phyloP scores from a whole-genome alignment of 2,797 vertebrate genomes.

The Eleutherodactylus coqui region DNA sequence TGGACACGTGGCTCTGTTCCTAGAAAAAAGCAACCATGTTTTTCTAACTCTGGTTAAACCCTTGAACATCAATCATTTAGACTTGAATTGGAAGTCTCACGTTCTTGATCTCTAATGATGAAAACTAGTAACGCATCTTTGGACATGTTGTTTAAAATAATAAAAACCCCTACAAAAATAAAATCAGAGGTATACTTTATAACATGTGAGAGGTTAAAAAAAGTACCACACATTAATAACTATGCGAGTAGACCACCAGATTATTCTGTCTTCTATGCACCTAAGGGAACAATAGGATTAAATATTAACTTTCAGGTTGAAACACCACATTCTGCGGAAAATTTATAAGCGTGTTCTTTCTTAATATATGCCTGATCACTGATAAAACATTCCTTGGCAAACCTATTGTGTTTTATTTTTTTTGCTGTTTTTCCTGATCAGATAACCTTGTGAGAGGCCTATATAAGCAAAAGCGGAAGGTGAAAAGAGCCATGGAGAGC shows the following conservation, averaged over 20 bases:
- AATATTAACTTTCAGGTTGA: background rate
- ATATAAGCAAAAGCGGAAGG: background rate
- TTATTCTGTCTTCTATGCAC: background rate
- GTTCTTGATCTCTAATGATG: background rate
- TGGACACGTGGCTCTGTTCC: too few species aligned
- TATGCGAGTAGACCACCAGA: background rate
- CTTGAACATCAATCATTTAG: too few species aligned
- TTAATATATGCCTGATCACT: background rate
- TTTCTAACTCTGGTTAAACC: too few species aligned
- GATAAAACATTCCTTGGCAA: background rate
- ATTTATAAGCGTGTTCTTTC: background rate
- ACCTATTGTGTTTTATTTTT: background rate
- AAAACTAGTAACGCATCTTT: background rate
- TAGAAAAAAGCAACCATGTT: too few species aligned
- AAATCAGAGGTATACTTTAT: background rate
- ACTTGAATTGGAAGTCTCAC: background rate
- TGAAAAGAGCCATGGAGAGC: too few species aligned
- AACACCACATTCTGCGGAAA: background rate
- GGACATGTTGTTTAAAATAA: too few species aligned
- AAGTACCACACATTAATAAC: background rate
- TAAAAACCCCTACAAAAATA: too few species aligned
- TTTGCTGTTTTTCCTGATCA: background rate
- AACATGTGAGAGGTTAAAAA: background rate
- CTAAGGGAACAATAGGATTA: conserved; percentile 10
- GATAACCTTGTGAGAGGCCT: background rate